Evolutionary conservation across 1,140 invertebrate genomes (phyloP).

Genomic region (Leucophenga varia): DNA sequence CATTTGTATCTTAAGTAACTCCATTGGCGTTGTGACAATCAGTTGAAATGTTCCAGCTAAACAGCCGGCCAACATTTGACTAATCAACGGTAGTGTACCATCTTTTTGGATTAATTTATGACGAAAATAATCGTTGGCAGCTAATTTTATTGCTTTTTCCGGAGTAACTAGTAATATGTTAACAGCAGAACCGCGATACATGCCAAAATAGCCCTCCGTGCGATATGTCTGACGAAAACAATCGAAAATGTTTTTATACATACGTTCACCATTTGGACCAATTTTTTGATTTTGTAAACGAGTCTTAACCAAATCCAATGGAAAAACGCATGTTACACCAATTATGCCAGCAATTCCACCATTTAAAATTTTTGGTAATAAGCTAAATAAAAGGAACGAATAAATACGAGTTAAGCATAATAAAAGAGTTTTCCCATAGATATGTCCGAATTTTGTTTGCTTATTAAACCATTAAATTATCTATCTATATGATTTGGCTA

Average conservation of each 20-base stretch:
- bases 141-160: constrained; percentile 97
- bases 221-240: constrained; percentile 88
- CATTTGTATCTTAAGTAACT: constrained; percentile 96
- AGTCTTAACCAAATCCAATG: constrained; percentile 95
- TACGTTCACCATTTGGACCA: constrained; percentile 81
- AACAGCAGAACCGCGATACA: constrained; percentile 93
- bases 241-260: constrained; percentile 95
- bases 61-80: constrained; percentile 88
- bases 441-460: too few relatives aligned
- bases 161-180: constrained; percentile 96
- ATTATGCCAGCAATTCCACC: constrained; percentile 97
- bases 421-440: too few relatives aligned
- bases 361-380: constrained; percentile 94
- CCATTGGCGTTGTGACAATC: constrained; percentile 98
- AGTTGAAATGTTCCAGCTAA: constrained; percentile 95
- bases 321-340: constrained; percentile 96
- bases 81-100: constrained; percentile 67
- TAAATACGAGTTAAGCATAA: not conserved
- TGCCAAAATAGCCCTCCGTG: constrained; percentile 90
- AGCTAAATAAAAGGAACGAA: constrained; percentile 59
- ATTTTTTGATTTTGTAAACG: constrained; percentile 90
- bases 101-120: constrained; percentile 64
- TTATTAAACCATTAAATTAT: too few relatives aligned
- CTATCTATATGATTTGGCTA: too few relatives aligned
- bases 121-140: constrained; percentile 95